Evolutionary conservation across 92 coral and sea anemone species (phyloP), one percentile per base, ranked within the genome.

Genomic region (Porites divaricata): DNA sequence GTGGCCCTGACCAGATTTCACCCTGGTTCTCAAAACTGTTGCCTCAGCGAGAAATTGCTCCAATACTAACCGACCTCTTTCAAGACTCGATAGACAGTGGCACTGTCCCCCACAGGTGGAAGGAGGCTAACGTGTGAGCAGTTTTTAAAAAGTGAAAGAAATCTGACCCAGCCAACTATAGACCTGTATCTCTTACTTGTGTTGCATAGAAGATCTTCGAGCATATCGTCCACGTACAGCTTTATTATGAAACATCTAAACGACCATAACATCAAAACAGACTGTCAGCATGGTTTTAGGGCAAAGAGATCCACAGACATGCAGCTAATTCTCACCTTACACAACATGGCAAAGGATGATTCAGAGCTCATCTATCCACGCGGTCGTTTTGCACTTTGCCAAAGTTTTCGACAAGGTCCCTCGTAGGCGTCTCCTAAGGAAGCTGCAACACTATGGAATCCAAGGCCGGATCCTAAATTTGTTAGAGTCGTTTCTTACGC

Each of bases 171-270:
- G 70, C 56, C 15, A 83, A 83, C 56, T 83, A 83, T 72, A 15
- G 89, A 85, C 61, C 89, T 51, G 9, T 51, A 56, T 87, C 90
- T 41, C 64, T 87, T 17, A 86, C 90, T 70, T 80, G 91, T 51
- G 54, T 51, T 51, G 54, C 54, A 51, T 51, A 4, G 54, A 62
- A 62, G 67, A 62, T 62, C 67, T 20, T 62, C 67, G 67, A 88
- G 64, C 91, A 88, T 63, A 88, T 88, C 26, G 45, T 75, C 20
- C 79, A 75, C 57, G n/a, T n/a, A n/a, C n/a, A 78, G 85, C 73
- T 75, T 51, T 35, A 9, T 78, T 19, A 86, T 86, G 89, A 86
- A 84, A 81, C 80, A 80, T 51, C 68, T 81, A 13, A 61, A 78
- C 49, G 15, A 78, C 15, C 35, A 61, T 62, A 65, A 65, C 83